Conservation (phyloP, 2,113 vertebrate genomes). For the Cromileptes altivelis region DNA sequence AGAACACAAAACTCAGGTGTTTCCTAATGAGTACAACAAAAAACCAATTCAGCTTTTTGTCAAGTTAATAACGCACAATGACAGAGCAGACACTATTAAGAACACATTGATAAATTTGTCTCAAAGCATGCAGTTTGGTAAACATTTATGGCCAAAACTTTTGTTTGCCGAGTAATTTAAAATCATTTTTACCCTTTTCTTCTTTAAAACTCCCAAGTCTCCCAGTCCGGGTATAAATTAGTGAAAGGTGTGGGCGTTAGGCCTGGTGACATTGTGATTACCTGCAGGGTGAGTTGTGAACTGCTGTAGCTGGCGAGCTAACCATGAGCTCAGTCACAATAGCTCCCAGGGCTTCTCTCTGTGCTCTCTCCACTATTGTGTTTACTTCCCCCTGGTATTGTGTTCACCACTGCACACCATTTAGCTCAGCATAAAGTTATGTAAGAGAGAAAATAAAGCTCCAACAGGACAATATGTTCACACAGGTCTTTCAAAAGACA, state of each 20-base stretch:
- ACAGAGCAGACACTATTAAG: not conserved
- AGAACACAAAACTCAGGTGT: slow-evolving; percentile 15
- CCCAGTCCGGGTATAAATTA: no score
- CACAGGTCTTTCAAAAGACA: no score
- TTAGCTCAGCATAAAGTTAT: no score
- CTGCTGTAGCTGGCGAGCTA: no score
- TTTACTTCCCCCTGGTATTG: not conserved
- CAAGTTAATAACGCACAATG: slow-evolving; percentile 29
- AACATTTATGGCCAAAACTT: not conserved
- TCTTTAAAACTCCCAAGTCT: no score
- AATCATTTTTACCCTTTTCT: no score
- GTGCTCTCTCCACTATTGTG: not conserved
- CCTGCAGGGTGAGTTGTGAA: not conserved
- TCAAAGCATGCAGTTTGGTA: not conserved
- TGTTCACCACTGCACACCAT: not conserved
- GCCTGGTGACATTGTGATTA: not conserved
- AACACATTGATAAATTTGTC: not conserved
- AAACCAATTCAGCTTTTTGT: slow-evolving; percentile 13
- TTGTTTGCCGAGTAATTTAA: no score
- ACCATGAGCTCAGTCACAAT: not conserved
- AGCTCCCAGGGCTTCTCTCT: not conserved
- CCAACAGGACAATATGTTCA: no score
- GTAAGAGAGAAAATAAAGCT: no score
- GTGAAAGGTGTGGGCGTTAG: no score
- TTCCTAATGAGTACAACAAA: slow-evolving; percentile 18